These are phyloP conservation scores for Hippocampus mohnikei DNA, from an alignment of 2,113 vertebrate genomes.

Conservation along the genomic window DNA sequence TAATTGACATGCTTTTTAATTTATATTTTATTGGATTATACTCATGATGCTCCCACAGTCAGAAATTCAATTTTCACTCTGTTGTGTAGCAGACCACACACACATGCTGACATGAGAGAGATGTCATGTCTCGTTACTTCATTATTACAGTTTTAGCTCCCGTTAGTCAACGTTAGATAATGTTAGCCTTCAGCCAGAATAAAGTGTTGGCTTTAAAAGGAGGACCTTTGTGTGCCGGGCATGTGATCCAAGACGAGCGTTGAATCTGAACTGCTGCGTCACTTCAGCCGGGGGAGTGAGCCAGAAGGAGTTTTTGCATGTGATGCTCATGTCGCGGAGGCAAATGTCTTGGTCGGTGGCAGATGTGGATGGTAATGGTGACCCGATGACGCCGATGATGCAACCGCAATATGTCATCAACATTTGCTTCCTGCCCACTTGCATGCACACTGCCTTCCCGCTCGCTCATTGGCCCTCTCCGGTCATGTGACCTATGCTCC, in stretches of 20 bases:
- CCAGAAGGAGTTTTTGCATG: conserved; percentile 26
- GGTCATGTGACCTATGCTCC: conserved; percentile 62
- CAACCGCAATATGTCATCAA: conserved; percentile 47
- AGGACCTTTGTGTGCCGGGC: conserved; percentile 6
- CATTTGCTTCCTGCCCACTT: conserved; percentile 55
- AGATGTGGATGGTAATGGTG: not conserved
- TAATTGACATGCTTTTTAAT: not conserved
- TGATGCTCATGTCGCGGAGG: conserved; percentile 43
- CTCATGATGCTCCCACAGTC: not conserved
- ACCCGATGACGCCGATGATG: conserved; percentile 39
- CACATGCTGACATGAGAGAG: not conserved
- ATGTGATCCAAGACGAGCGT: conserved; percentile 34
- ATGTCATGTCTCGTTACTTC: not conserved
- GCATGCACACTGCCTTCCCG: conserved; percentile 44
- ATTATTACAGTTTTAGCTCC: not conserved
- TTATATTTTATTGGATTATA: not conserved
- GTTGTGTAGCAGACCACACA: not conserved
- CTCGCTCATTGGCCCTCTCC: conserved; percentile 51
- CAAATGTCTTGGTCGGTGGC: conserved; percentile 35
- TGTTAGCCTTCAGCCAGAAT: not conserved
- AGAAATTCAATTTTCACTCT: not conserved
- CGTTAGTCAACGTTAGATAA: not conserved
- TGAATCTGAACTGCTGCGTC: conserved; percentile 54
- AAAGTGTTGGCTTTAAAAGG: not conserved
- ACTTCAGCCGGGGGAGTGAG: conserved; percentile 39